phyloP scores from a whole-genome alignment of 2,113 vertebrate genomes.

The Calidris pugnax region DNA sequence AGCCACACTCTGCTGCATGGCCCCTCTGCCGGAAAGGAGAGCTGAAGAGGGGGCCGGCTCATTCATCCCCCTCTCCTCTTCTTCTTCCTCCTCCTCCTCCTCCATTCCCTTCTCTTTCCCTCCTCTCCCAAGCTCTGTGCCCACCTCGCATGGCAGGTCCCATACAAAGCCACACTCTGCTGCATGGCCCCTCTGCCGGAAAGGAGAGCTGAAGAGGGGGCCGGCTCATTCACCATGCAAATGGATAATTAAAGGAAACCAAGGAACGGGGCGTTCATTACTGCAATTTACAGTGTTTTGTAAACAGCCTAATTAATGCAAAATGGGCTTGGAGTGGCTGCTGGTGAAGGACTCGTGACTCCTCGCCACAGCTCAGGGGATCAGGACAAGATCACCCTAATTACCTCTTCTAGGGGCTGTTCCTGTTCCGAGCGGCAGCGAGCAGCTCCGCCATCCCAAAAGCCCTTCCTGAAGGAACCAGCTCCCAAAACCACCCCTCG shows the following conservation, averaged over 20 bases:
- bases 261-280: neutral
- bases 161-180: neutral
- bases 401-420: neutral
- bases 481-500: neutral
- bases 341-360: conserved; percentile 26
- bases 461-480: neutral
- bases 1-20: neutral
- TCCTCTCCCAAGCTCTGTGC: neutral
- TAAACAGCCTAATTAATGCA: conserved; percentile 61
- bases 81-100: neutral
- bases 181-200: neutral
- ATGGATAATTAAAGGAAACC: conserved; percentile 49
- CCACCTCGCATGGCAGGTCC: neutral
- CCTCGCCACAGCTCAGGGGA: neutral
- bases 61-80: neutral
- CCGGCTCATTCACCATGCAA: conserved; percentile 8
- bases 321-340: conserved; percentile 42
- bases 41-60: neutral
- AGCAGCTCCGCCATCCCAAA: neutral
- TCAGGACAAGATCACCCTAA: conserved; percentile 33
- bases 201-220: neutral
- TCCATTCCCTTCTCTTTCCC: neutral
- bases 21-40: neutral
- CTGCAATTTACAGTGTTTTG: conserved; percentile 54
- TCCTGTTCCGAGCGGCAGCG: neutral